Base-by-base conservation (phyloP, 2,113 vertebrate species). In the Panurus biarmicus region DNA sequence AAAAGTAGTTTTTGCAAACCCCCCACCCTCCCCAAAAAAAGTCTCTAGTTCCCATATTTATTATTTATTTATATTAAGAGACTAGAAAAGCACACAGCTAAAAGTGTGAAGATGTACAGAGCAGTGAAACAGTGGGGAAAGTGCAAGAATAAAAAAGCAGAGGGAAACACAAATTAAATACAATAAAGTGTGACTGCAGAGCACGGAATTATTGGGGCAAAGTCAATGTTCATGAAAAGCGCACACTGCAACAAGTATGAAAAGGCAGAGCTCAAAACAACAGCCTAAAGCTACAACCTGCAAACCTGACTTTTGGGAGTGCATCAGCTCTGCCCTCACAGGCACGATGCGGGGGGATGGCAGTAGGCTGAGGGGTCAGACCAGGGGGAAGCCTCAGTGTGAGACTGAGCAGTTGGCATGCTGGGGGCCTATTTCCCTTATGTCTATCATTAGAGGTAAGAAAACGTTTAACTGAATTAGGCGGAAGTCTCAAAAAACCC, bases 221-320 rank as follows among this genome's bases (percentile, higher is more conserved):
- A 2, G 0, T 11, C 33, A 38, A 17, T 12, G 28, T 6, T 24
- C 0, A 0, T 3, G 31, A 17, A 6, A 85, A 35, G 24, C 2
- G 1, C 33, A 2, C 3, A 3, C 31, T n/a, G 13, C 2, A 9
- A n/a, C 12, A 28, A 22, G 14, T 4, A 29, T 1, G 12, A 71
- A 45, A 67, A 4, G 0, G 29, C 40, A 45, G n/a, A 67, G 54
- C 12, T 29, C 10, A 8, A 50, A 48, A n/a, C 23, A 56, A 29
- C 14, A 56, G 31, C 13, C 36, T 18, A 33, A 31, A 35, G 38
- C 42, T 7, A 6, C 35, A 18, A 18, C 2, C 14, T 33, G 5
- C 54, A 19, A 60, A 19, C 11, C 16, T 26, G 64, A 28, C 14
- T 24, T 38, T 3, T 21, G 7, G 18, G 33, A 31, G 12, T 10